Evolutionary conservation across 2,888 invertebrate species (phyloP).

Genomic region (Eueremaeus valkanovi): DNA sequence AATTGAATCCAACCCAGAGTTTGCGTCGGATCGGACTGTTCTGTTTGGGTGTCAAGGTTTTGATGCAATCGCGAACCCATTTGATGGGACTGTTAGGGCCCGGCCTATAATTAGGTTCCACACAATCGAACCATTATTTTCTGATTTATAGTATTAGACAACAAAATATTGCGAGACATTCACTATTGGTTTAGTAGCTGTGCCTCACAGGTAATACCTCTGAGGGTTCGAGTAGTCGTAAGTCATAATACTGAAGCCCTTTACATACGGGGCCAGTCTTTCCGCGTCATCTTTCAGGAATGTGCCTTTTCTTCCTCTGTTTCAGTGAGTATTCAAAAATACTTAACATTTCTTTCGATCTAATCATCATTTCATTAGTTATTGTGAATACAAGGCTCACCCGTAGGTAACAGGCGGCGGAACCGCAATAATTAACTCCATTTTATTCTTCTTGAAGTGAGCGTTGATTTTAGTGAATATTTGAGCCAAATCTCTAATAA

Average conservation of each 20-base stretch:
- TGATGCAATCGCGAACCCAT: constrained; percentile 73
- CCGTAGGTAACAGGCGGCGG: constrained; percentile 62
- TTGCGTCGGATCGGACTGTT: constrained; percentile 59
- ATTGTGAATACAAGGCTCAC: constrained; percentile 42
- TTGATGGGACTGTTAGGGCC: constrained; percentile 83
- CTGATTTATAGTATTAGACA: too few relatives aligned
- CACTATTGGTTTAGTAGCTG: too few relatives aligned
- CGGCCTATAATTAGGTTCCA: too few relatives aligned
- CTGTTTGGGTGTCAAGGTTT: constrained; percentile 41
- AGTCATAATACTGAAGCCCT: constrained; percentile 91
- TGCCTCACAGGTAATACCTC: too few relatives aligned
- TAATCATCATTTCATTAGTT: too few relatives aligned
- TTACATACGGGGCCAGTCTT: constrained; percentile 68
- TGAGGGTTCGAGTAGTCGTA: constrained; percentile 84
- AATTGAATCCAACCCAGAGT: constrained; percentile 82
- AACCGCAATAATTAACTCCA: constrained; percentile 64
- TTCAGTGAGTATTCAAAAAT: background rate
- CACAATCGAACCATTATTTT: too few relatives aligned
- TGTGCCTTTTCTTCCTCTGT: constrained; percentile 56
- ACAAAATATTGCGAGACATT: too few relatives aligned
- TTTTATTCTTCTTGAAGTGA: constrained; percentile 46
- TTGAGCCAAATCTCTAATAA: constrained; percentile 52
- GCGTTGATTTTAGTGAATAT: constrained; percentile 50
- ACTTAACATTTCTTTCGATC: too few relatives aligned
- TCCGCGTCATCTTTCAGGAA: constrained; percentile 73